Evolutionary conservation across 2,113 vertebrate species (phyloP).

Genomic region (Brienomyrus brachyistius): DNA sequence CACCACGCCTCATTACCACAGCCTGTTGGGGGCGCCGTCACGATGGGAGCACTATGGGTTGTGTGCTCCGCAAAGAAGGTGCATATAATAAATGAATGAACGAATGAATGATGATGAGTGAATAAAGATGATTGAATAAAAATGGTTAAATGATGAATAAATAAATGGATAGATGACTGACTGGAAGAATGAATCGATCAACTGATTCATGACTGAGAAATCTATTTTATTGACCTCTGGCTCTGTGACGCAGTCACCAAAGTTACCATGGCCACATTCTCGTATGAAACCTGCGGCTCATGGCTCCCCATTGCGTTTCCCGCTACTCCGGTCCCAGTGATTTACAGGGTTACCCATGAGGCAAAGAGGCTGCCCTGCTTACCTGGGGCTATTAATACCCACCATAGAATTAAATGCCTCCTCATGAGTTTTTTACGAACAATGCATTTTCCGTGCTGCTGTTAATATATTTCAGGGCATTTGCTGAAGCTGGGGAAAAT

Average conservation of each 20-base stretch:
- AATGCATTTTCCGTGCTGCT: not conserved
- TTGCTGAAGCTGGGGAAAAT: not conserved
- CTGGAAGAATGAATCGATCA: not conserved
- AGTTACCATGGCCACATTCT: not conserved
- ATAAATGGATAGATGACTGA: not conserved
- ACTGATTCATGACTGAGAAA: not conserved
- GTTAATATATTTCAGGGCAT: slow-evolving; percentile 3
- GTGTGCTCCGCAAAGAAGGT: not conserved
- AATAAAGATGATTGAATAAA: not conserved
- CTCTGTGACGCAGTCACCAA: not conserved
- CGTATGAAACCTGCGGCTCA: not conserved
- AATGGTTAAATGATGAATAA: not conserved
- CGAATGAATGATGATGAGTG: not conserved
- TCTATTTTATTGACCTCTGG: not conserved
- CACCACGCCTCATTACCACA: not conserved
- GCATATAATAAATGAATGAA: not conserved
- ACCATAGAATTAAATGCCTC: not conserved
- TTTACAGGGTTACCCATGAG: not conserved
- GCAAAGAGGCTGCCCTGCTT: slow-evolving; percentile 1
- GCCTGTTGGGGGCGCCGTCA: not conserved
- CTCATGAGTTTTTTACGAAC: not conserved
- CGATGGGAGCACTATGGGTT: not conserved
- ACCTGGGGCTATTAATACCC: not conserved
- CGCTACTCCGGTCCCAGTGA: not conserved
- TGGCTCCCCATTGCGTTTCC: not conserved